A percentile compares a stretch with the other conserved stretches of the same genome.
These are phyloP conservation scores for Lordiphosa collinella DNA, from an alignment of 1,140 invertebrate genomes.

Conservation along the genomic window DNA sequence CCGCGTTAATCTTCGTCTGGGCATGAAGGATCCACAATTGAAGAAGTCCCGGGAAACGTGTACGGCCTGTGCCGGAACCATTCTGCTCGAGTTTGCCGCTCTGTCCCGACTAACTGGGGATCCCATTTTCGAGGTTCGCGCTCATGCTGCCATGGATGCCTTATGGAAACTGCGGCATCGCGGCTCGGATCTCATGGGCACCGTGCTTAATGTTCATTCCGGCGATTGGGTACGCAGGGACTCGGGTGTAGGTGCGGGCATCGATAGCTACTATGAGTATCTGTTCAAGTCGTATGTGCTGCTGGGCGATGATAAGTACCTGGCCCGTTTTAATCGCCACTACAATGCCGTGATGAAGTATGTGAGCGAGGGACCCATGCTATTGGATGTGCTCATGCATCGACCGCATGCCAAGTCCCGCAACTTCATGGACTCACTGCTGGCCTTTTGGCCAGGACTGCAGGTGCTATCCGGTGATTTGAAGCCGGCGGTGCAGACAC, in stretches of 20 bases:
- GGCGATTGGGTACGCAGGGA: constrained; percentile 98
- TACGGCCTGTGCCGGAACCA: constrained; percentile 98
- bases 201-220: constrained; percentile 96
- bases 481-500: constrained; percentile 97
- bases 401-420: constrained; percentile 95
- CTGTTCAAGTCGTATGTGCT: constrained; percentile 95
- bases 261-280: constrained; percentile 99
- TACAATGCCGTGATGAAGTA: constrained; percentile 99
- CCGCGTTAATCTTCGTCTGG: constrained; percentile 94
- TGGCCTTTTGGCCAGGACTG: constrained; percentile 98
- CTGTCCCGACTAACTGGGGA: constrained; percentile 94
- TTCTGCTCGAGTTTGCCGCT: constrained; percentile 98
- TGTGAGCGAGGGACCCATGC: constrained; percentile 95
- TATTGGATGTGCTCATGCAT: constrained; percentile 99
- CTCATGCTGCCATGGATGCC: constrained; percentile 97
- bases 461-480: constrained; percentile 94
- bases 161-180: constrained; percentile 96
- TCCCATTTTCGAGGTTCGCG: constrained; percentile 96
- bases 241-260: constrained; percentile 98
- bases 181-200: constrained; percentile 95
- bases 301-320: constrained; percentile 93
- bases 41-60: constrained; percentile 93
- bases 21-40: constrained; percentile 88
- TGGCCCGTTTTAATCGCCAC: constrained; percentile 96
- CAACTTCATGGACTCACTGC: constrained; percentile 98